phyloP scores from a whole-genome alignment of 2,113 vertebrate species.

The Anoplopoma fimbria region DNA sequence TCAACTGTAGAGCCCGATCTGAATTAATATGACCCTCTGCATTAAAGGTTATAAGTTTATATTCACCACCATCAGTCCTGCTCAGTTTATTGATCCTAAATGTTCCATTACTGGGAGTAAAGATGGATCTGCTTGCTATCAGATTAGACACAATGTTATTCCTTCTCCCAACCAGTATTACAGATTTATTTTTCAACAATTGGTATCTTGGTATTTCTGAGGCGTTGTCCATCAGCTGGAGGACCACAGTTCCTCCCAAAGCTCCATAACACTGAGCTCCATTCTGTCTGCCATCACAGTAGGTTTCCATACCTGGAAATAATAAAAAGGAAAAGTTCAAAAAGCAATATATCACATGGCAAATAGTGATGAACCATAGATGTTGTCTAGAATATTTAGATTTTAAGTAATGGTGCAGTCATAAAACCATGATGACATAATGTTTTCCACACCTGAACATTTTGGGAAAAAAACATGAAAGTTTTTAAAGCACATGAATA shows the following conservation, averaged over 20 bases:
- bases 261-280: conserved; percentile 64
- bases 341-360: too few relatives aligned
- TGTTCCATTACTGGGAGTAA: conserved; percentile 37
- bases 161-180: rapidly evolving
- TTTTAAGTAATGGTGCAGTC: background rate
- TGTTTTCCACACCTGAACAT: conserved; percentile 42
- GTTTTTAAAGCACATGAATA: background rate
- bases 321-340: background rate
- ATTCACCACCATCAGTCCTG: conserved; percentile 41
- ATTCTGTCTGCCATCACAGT: conserved; percentile 62
- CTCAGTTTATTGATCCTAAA: conserved; percentile 48
- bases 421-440: background rate
- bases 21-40: rapidly evolving
- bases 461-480: background rate
- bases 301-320: background rate
- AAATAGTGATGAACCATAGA: background rate
- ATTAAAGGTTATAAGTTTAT: background rate
- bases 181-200: too few relatives aligned
- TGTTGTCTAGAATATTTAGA: background rate
- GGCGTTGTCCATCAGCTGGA: conserved; percentile 14
- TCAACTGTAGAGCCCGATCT: background rate
- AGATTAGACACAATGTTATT: rapidly evolving
- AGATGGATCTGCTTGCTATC: background rate
- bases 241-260: conserved; percentile 62
- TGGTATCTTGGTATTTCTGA: rapidly evolving